Percentiles rank a stretch among this genome's conserved stretches.
These are phyloP conservation scores for Podargus strigoides DNA, from an alignment of 2,797 vertebrate species.

Conservation along the genomic window DNA sequence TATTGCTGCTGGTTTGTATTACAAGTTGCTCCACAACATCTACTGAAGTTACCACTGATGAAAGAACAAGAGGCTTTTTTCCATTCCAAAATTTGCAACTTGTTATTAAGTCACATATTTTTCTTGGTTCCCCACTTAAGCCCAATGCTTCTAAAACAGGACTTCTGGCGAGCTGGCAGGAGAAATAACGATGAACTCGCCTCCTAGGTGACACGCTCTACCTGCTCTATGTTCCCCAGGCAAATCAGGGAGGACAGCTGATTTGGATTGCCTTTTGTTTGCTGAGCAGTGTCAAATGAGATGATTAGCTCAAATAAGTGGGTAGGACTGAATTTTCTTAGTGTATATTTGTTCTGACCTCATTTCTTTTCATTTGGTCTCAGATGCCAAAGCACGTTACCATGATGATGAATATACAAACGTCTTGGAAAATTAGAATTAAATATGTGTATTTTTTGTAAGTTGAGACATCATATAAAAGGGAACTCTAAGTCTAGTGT, in stretches of 20 bases:
- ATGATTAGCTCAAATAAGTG: slow-evolving; percentile 40
- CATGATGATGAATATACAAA: neutral
- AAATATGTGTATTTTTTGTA: slow-evolving; percentile 60
- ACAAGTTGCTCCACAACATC: neutral
- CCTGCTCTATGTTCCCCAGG: neutral
- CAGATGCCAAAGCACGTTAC: slow-evolving; percentile 19
- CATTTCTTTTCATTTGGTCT: slow-evolving; percentile 32
- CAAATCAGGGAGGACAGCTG: neutral
- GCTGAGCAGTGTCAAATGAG: slow-evolving; percentile 18
- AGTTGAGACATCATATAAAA: slow-evolving; percentile 58
- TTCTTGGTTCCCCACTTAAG: neutral
- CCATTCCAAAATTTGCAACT: neutral
- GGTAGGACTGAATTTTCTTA: slow-evolving; percentile 15
- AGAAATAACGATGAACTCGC: neutral
- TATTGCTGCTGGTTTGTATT: neutral
- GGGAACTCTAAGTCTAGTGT: slow-evolving; percentile 56
- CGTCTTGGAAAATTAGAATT: slow-evolving; percentile 56
- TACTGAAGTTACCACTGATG: neutral
- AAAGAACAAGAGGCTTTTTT: fast-evolving
- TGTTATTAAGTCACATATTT: neutral
- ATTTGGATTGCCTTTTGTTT: slow-evolving; percentile 47
- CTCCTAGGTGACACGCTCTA: neutral
- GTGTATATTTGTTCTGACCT: slow-evolving; percentile 20
- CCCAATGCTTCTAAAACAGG: neutral
- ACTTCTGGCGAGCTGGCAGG: neutral